Evolutionary conservation across 2,888 invertebrate species (phyloP).

Genomic region (Allolobophora icterica): DNA sequence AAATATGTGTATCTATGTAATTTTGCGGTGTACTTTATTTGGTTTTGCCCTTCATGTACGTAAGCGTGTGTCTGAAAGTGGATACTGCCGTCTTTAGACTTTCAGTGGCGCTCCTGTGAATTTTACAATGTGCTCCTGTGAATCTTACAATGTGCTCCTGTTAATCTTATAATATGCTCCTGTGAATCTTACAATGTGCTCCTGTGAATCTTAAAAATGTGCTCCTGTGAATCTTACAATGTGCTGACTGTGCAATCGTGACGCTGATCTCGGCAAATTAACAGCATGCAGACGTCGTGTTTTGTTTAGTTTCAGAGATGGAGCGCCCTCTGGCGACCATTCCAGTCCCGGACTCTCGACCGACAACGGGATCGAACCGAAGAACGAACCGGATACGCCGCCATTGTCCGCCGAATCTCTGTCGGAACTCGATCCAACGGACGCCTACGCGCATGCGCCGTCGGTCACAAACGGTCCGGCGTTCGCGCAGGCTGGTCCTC

Average conservation of each 20-base stretch:
- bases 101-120: no score
- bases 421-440: slow-evolving; percentile 1
- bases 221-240: background rate
- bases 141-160: background rate
- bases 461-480: background rate
- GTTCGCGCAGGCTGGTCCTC: background rate
- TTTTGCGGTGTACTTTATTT: no score
- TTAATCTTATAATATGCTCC: no score
- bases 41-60: no score
- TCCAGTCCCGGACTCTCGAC: background rate
- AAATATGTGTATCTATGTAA: no score
- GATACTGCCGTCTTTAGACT: no score
- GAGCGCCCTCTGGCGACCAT: background rate
- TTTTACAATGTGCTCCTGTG: no score
- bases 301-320: slow-evolving; percentile 5
- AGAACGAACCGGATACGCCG: slow-evolving; percentile 14
- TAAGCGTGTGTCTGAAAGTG: no score
- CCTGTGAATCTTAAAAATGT: no score
- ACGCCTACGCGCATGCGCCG: background rate
- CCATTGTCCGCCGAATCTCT: background rate
- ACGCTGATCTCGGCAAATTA: no score
- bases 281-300: background rate
- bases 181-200: background rate
- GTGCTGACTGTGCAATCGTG: no score
- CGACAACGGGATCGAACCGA: background rate